A percentile compares a stretch with the other conserved stretches of the same genome.
Conservation (phyloP, 2,797 vertebrate genomes). For the Urosaurus nigricauda region DNA sequence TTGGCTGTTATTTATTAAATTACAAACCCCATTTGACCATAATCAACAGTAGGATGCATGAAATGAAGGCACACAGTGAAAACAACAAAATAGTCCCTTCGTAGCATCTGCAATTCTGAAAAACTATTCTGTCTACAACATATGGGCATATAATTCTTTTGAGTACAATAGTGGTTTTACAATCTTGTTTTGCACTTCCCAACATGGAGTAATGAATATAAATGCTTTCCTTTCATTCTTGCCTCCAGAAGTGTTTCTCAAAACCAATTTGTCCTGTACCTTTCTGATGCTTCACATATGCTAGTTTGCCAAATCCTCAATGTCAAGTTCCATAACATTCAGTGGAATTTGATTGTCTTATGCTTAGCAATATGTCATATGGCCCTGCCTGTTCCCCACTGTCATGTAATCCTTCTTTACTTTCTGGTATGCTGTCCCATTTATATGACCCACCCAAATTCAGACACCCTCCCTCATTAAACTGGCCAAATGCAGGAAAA, state of each 20-base stretch:
- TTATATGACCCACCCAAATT: constrained; percentile 41
- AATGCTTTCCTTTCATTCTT: constrained; percentile 21
- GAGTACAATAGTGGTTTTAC: constrained; percentile 50
- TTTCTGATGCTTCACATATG: not conserved
- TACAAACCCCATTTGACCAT: not conserved
- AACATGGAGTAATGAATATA: constrained; percentile 7
- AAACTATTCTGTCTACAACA: too few relatives aligned
- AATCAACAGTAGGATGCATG: not conserved
- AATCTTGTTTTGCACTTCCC: constrained; percentile 37
- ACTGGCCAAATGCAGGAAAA: constrained; percentile 66
- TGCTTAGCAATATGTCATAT: not conserved
- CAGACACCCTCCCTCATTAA: constrained; percentile 61
- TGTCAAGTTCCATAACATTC: not conserved
- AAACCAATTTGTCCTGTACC: not conserved
- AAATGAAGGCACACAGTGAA: not conserved
- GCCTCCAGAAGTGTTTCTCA: not conserved
- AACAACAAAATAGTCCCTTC: not conserved
- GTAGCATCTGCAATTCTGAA: not conserved
- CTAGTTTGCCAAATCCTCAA: not conserved
- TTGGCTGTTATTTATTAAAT: too few relatives aligned
- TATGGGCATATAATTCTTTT: not conserved
- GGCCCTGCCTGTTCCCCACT: constrained; percentile 41
- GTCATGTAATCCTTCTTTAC: constrained; percentile 62
- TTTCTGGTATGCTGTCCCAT: constrained; percentile 45
- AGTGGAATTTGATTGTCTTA: constrained; percentile 7